Base-by-base conservation (phyloP, 1,140 invertebrate species). In the Chrysomallon squamiferum region DNA sequence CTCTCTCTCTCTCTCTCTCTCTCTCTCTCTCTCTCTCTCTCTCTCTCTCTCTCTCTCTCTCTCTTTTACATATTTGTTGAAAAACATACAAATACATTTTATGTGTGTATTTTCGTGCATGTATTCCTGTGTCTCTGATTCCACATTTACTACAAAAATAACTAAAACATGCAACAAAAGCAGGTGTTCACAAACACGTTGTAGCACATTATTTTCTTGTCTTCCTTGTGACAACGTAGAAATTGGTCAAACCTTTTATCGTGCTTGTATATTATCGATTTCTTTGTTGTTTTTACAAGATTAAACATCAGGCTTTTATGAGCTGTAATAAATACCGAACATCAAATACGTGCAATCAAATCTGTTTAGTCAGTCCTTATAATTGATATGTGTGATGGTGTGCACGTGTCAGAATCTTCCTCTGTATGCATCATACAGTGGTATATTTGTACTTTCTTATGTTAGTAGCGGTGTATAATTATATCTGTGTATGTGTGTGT, bases 401-500 rank as follows among this genome's bases (percentile, higher is more conserved):
- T 62, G 60, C 32, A 45, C 47, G 62, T 59, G 43, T 47, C 20
- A 22, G 49, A 25, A 32, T 52, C 18, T 52, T 25, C 61, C 33
- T 52, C 25, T 66, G 30, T 66, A 30, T 45, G 58, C 47, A 29
- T 47, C 4, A 25, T n/a, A 25, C 3, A 18, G 33, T 18, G 58
- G 43, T 35, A 15, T 38, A 15, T 50, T 25, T 61, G 59, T 52
- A 45, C 35, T 29, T 58, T 49, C 54, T 32, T 59, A 61, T 69
- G 45, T 52, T 43, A 25, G 56, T 27, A 56, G 13, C 41, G 47
- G 62, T 59, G 67, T 38, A 33, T 64, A 43, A 52, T 38, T 43
- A 52, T 67, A 41, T 63, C 59, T 62, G 50, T 57, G 59, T 57
- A 59, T 54, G 65, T 13, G 35, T 62, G 62, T 59, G 52, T 62